Conservation (phyloP, 1,140 invertebrate genomes). For the Dryas iulia region DNA sequence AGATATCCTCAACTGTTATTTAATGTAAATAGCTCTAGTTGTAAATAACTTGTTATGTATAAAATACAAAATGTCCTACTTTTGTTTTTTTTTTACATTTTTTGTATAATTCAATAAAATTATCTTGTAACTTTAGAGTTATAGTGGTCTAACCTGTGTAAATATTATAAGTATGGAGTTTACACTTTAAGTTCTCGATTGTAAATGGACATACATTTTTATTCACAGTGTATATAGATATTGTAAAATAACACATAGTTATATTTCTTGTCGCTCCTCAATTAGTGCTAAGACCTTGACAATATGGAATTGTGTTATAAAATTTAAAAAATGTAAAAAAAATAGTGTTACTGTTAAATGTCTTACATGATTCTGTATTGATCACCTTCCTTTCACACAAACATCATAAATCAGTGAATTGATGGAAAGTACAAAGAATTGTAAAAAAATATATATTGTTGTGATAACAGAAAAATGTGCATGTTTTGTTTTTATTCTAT, state of each 20-base stretch:
- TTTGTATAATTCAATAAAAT: neutral
- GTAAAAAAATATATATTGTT: slow-evolving; percentile 31
- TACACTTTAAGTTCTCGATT: slow-evolving; percentile 6
- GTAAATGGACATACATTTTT: slow-evolving; percentile 22
- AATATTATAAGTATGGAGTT: slow-evolving; percentile 29
- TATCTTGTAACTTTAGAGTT: slow-evolving; percentile 5
- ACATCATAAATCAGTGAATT: slow-evolving; percentile 37
- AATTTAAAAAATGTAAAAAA: slow-evolving; percentile 59
- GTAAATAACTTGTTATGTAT: slow-evolving; percentile 39
- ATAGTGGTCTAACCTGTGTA: slow-evolving; percentile 19
- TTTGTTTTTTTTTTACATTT: slow-evolving; percentile 10
- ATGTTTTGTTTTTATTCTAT: slow-evolving; percentile 28
- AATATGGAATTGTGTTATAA: slow-evolving; percentile 68
- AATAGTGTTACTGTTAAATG: slow-evolving; percentile 40
- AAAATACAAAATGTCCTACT: slow-evolving; percentile 32
- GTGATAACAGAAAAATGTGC: slow-evolving; percentile 37
- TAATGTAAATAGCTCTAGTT: slow-evolving; percentile 31
- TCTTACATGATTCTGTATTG: slow-evolving; percentile 23
- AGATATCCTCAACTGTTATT: neutral
- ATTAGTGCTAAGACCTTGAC: slow-evolving; percentile 40
- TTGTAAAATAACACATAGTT: slow-evolving; percentile 26
- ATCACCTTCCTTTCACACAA: slow-evolving; percentile 29
- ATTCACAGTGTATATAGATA: slow-evolving; percentile 12
- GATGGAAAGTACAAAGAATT: slow-evolving; percentile 55
- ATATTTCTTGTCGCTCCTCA: slow-evolving; percentile 34